Evolutionary conservation across 2,113 vertebrate species (phyloP), one percentile per base, ranked within the genome.

Genomic region (Thermophis baileyi): DNA sequence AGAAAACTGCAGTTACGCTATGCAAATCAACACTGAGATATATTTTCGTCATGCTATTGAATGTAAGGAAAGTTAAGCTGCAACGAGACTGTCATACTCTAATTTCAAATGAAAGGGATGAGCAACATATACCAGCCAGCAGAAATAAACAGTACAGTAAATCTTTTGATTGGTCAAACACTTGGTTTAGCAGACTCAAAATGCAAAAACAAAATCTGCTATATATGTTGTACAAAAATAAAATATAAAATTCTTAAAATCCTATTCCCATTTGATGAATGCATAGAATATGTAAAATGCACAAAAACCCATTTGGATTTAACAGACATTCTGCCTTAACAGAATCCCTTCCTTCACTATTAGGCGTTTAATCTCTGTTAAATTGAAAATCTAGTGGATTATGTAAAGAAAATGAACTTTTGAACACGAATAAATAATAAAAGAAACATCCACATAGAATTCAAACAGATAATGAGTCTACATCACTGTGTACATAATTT

Each of bases 371-470:
- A 69, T n/a, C 30, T n/a, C 69, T 81, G 35, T 81, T 81, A 81
- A 81, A 81, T 81, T 81, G 35, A 40, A 40, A 81, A 81, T 40
- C 35, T 44, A 44, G 40, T 81, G 35, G 94, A 92, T 94, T 93
- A 92, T 60, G 57, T 6, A 54, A 60, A 30, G 47, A 74, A 92
- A 81, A 81, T 22, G 93, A 88, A 89, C 87, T 89, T 74, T 93
- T 94, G 93, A 57, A 92, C 91, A 94, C 90, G 88, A 94, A 16
- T 94, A 87, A 57, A 96, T 95, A 30, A 94, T 88, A 0, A 0
- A 93, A 95, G 95, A 95, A 94, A 35, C 51, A 94, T 93, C 94
- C 60, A 95, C 87, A 94, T 47, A 94, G 57, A 90, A 92, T 85
- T 51, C 89, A 0, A 50, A 85, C 50, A 85, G 35, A 86, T 40